Evolutionary conservation across 2,797 vertebrate species (phyloP).

Genomic region (Diglossa cyanea): DNA sequence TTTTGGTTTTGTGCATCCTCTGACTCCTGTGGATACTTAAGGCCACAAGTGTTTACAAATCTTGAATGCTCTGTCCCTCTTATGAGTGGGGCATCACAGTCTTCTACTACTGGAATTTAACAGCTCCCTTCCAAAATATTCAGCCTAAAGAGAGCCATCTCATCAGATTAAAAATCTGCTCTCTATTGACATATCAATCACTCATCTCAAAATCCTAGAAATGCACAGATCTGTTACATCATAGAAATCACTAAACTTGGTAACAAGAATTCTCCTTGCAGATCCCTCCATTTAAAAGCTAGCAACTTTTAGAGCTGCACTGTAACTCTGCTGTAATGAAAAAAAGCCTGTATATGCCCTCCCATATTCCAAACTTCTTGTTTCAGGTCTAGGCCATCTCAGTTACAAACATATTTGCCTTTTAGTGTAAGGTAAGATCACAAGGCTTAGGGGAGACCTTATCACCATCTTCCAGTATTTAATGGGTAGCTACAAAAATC

Average conservation of each 20-base stretch:
- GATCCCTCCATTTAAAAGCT: not conserved
- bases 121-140: not conserved
- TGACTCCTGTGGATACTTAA: not conserved
- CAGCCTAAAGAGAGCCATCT: not conserved
- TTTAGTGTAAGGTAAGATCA: not conserved
- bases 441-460: not conserved
- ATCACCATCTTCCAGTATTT: not conserved
- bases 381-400: not conserved
- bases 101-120: not conserved
- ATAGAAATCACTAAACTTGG: not conserved
- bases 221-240: not conserved
- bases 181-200: not conserved
- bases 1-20: not conserved
- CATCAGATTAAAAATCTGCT: not conserved
- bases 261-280: not conserved
- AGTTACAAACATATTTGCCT: not conserved
- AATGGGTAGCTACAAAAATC: not conserved
- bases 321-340: not conserved
- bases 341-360: not conserved
- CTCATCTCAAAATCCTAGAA: not conserved
- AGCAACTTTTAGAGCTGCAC: not conserved
- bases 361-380: not conserved
- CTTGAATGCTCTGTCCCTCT: not conserved
- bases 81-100: not conserved
- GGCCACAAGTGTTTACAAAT: not conserved